phyloP scores from a whole-genome alignment of 2,888 invertebrate genomes.

The Julus scandinavius region DNA sequence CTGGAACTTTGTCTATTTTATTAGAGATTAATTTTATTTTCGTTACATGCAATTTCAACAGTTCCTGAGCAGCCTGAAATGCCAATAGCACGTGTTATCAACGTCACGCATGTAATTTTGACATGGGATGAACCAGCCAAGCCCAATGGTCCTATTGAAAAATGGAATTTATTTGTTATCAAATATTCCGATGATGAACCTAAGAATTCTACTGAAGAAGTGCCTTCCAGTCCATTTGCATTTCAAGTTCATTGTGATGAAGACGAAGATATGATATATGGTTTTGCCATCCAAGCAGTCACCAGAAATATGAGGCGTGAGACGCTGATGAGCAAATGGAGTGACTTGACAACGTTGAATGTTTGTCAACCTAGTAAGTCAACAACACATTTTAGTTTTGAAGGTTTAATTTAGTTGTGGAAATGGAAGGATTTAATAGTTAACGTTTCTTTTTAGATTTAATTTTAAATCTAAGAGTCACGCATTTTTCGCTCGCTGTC shows the following conservation, averaged over 20 bases:
- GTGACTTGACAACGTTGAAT: background rate
- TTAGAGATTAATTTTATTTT: background rate
- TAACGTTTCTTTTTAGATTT: background rate
- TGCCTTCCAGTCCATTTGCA: conserved; percentile 1
- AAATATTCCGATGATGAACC: background rate
- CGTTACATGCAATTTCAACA: background rate
- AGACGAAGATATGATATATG: background rate
- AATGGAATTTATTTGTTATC: conserved; percentile 27
- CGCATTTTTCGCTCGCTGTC: background rate
- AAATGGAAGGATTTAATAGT: background rate
- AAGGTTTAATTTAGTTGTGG: background rate
- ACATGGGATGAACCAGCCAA: conserved; percentile 56
- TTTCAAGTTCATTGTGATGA: background rate
- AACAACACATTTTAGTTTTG: background rate
- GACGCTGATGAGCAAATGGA: background rate
- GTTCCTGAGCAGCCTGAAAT: conserved; percentile 54
- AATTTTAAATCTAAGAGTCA: background rate
- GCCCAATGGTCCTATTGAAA: conserved; percentile 54
- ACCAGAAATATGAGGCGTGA: background rate
- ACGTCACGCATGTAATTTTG: conserved; percentile 52
- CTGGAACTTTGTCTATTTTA: too few species aligned
- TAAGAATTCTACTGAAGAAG: background rate
- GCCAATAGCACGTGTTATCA: conserved; percentile 13
- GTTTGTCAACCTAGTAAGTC: background rate
- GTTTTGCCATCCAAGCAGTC: conserved; percentile 8